These are phyloP conservation scores for Hypercompe scribonia DNA, from an alignment of 2,888 invertebrate genomes.

Conservation along the genomic window DNA sequence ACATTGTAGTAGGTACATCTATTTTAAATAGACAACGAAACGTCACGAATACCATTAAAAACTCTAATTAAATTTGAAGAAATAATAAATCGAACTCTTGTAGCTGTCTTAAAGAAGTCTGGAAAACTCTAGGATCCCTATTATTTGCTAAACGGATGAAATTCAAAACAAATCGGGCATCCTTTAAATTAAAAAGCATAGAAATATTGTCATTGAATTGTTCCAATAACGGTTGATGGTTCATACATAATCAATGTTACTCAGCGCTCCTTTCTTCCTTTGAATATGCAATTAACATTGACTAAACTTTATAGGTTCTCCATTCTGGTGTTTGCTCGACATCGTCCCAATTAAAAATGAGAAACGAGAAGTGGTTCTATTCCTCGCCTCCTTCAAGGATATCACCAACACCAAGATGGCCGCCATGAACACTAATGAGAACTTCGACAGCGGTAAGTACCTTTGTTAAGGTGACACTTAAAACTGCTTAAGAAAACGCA, in stretches of 20 bases:
- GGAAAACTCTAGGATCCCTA: background rate
- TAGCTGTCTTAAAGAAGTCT: background rate
- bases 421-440: conserved; percentile 93
- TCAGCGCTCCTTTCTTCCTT: conserved; percentile 38
- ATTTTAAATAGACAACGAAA: background rate
- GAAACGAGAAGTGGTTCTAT: conserved; percentile 98
- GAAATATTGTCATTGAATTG: conserved; percentile 14
- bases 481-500: conserved; percentile 60
- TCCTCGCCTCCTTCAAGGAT: conserved; percentile 98
- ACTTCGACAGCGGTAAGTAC: conserved; percentile 94
- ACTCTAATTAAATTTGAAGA: background rate
- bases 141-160: background rate
- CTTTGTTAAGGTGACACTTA: conserved; percentile 53
- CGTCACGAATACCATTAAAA: background rate
- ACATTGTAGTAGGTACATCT: conserved; percentile 16
- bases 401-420: conserved; percentile 97
- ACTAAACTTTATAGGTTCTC: conserved; percentile 89
- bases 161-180: background rate
- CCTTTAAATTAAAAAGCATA: conserved; percentile 16
- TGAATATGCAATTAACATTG: conserved; percentile 56
- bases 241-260: conserved; percentile 45
- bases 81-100: too few relatives aligned
- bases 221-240: conserved; percentile 20
- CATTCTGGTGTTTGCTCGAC: conserved; percentile 98
- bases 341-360: conserved; percentile 99